Evolutionary conservation across 2,888 invertebrate genomes (phyloP), one percentile per base, ranked within the genome.

Genomic region (Watsonalla cultraria): DNA sequence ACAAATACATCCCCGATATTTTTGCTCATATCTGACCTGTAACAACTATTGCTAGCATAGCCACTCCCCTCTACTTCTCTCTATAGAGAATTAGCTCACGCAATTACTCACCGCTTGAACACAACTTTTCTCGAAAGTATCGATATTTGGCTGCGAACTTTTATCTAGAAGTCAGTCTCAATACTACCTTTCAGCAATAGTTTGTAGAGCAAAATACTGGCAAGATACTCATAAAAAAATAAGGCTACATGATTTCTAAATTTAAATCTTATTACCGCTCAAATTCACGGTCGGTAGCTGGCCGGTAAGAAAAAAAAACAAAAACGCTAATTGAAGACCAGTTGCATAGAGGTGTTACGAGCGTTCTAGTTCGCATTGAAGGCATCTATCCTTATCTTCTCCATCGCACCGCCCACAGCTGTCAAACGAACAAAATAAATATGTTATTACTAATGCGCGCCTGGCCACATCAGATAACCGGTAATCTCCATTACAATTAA

Each of bases 401-500:
- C 59, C 72, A 88, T 90, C 90, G 74, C 70, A 66, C 84, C 89
- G 85, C 90, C 88, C 80, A 85, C 86, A 80, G 82, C 88, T 90
- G 90, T 90, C 89, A 90, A 80, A 83, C 78, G 82, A 76, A 83
- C 81, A 84, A 84, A 89, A 89, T 89, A 89, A 86, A 89, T 88
- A 88, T 88, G 89, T 90, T 89, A 84, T 87, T 84, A 85, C 86
- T 79, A 86, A 87, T 86, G 84, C 84, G 78, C 79, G 82, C 78
- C 78, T 78, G 80, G 64, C 72, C 63, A 59, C 76, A 88, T 90
- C 88, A 83, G 90, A 90, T 90, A 89, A 80, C 73, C 65, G 66
- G 75, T 87, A 86, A 89, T 90, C 89, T 89, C 84, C 82, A 84
- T 86, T 86, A 89, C 89, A 90, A 89, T 90, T 90, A 89, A 88